Conservation (phyloP, 2,797 vertebrate species). For the Schizothorax lantsangensis region DNA sequence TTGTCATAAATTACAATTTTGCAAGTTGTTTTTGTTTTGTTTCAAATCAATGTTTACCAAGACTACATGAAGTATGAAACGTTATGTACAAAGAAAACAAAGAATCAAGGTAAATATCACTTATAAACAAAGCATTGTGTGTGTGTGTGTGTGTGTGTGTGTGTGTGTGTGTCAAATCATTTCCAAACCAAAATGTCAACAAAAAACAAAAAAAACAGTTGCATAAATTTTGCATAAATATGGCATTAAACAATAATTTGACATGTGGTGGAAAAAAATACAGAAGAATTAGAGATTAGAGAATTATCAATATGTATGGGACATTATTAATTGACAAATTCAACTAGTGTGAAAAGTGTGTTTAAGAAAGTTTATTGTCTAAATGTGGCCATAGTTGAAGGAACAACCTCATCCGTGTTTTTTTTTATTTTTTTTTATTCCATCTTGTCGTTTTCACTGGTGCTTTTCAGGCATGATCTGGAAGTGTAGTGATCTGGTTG, state of each 20-base stretch:
- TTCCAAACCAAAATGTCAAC: not conserved
- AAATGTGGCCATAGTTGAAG: not conserved
- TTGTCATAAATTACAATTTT: not conserved
- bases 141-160: not conserved
- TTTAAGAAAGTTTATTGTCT: not conserved
- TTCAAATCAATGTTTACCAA: not conserved
- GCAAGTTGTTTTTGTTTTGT: too few species aligned
- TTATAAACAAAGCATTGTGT: not conserved
- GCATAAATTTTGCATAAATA: not conserved
- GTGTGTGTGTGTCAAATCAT: not conserved
- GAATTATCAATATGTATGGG: not conserved
- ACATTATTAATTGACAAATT: not conserved
- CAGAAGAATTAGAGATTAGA: not conserved
- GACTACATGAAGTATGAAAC: not conserved
- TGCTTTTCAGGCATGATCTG: not conserved
- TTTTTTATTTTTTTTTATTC: not conserved
- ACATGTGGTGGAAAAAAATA: not conserved
- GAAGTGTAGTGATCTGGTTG: constrained; percentile 26
- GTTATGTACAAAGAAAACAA: not conserved
- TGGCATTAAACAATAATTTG: not conserved
- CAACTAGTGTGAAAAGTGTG: not conserved
- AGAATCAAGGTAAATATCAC: not conserved
- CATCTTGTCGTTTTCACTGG: not conserved
- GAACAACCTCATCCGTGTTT: not conserved
- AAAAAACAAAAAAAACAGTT: not conserved